phyloP scores from a whole-genome alignment of 1,140 invertebrate species.

The Agrilus planipennis region DNA sequence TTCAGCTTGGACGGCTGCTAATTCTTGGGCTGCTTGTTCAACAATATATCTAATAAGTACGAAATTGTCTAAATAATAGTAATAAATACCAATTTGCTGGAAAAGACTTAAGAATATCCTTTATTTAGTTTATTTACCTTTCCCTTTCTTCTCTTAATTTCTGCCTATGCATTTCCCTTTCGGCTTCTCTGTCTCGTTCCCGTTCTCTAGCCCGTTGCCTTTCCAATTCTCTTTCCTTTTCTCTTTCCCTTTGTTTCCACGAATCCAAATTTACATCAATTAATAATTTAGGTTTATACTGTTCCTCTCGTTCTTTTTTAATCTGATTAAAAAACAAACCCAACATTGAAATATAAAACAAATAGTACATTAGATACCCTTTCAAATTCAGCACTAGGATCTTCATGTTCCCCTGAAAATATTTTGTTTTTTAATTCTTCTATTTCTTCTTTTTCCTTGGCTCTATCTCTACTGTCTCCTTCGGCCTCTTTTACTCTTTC shows the following conservation, averaged over 20 bases:
- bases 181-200: constrained; percentile 38
- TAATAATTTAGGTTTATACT: constrained; percentile 68
- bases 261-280: constrained; percentile 52
- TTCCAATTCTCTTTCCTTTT: constrained; percentile 39
- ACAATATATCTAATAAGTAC: constrained; percentile 32
- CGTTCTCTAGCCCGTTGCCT: constrained; percentile 33
- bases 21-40: constrained; percentile 38
- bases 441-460: constrained; percentile 84
- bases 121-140: constrained; percentile 15
- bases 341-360: too few species aligned
- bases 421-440: constrained; percentile 78
- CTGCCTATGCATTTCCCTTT: constrained; percentile 40
- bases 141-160: constrained; percentile 36
- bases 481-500: constrained; percentile 89
- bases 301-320: constrained; percentile 65
- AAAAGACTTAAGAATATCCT: too few species aligned
- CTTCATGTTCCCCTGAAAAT: constrained; percentile 63
- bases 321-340: constrained; percentile 36
- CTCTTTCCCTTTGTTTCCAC: constrained; percentile 40
- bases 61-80: neutral
- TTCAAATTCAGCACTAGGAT: constrained; percentile 75
- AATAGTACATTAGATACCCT: constrained; percentile 42
- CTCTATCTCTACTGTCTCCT: constrained; percentile 76
- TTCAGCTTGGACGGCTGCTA: constrained; percentile 52
- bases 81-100: constrained; percentile 4